Conservation (phyloP, 2,113 vertebrate genomes). For the Piliocolobus tephrosceles region DNA sequence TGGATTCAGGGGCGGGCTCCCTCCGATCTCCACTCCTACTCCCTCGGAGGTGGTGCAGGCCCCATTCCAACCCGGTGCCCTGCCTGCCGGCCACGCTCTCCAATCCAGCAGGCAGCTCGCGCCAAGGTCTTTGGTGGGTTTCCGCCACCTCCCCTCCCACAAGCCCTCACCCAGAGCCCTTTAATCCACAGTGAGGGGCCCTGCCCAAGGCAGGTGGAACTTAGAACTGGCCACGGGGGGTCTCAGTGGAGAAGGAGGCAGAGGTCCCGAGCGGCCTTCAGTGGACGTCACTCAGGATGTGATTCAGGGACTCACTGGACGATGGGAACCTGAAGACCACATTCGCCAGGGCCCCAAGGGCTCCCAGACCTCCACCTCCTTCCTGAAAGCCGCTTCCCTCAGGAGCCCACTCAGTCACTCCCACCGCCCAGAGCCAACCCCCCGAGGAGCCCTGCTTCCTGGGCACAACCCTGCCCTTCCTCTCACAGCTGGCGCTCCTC, state of each 20-base stretch:
- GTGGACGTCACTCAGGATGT: neutral
- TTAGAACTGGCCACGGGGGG: neutral
- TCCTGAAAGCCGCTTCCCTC: neutral
- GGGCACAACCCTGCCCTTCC: fast-evolving
- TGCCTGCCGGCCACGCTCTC: neutral
- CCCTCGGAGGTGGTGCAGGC: neutral
- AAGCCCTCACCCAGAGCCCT: neutral
- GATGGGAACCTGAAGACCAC: neutral
- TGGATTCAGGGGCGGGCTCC: neutral
- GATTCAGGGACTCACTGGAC: neutral
- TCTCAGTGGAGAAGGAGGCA: no score
- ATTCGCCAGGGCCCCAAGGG: neutral
- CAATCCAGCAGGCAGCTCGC: fast-evolving
- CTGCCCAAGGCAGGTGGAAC: neutral
- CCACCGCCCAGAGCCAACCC: neutral
- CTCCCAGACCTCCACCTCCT: neutral
- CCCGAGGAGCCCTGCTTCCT: neutral
- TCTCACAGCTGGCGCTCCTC: neutral
- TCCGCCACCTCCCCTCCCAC: neutral
- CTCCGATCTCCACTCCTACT: neutral
- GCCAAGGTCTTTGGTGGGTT: fast-evolving
- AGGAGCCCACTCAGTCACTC: neutral
- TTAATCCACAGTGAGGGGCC: neutral
- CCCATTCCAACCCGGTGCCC: neutral
- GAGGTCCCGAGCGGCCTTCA: neutral